Base-by-base conservation (phyloP, 2,797 vertebrate genomes). In the Orientallactaga sibirica region DNA sequence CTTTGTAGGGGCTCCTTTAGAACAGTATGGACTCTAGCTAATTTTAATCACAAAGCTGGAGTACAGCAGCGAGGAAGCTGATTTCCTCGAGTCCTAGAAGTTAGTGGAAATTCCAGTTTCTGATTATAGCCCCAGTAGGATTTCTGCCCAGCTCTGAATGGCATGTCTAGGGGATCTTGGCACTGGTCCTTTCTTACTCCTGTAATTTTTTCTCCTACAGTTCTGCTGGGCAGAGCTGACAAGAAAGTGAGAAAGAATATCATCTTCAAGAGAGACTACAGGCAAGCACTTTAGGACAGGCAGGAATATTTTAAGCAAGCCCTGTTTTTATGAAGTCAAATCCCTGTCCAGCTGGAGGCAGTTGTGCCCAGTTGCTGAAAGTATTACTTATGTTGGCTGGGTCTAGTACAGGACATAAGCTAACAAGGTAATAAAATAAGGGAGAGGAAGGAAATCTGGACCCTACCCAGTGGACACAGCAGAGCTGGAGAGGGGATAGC, bases 11-110 rank as follows among this genome's bases (percentile, higher is more conserved):
- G 24, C 20, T 89, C 93, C 94, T 85, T 83, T 83, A 62, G 82
- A 85, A 88, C 55, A 86, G 48, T 12, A 24, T 61, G 55, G 29
- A 43, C 74, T 19, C 91, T 73, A 82, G 92, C 80, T 95, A 79
- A 94, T 85, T 90, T 58, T 78, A 94, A 84, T 92, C 82, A 91
- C 37, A 41, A 22, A 91, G 52, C n/a, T 55, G 71, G 76, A 94
- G 48, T 48, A 48, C 48, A 48, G 94, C 90, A 88, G 79, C 92
- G 85, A 94, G 66, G 85, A 88, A 37, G 48, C 61, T 90, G 87
- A 81, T 93, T 97, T 93, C 81, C 88, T 94, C 48, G 95, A 95
- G 64, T 91, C 88, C 88, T 96, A 92, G 79, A 95, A 76, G 29
- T 78, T 66, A 74, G 96, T 94, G 88, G 90, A 88, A 92, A 92